Evolutionary conservation across 2,888 invertebrate species (phyloP).

Genomic region (Heliconius ismenius): DNA sequence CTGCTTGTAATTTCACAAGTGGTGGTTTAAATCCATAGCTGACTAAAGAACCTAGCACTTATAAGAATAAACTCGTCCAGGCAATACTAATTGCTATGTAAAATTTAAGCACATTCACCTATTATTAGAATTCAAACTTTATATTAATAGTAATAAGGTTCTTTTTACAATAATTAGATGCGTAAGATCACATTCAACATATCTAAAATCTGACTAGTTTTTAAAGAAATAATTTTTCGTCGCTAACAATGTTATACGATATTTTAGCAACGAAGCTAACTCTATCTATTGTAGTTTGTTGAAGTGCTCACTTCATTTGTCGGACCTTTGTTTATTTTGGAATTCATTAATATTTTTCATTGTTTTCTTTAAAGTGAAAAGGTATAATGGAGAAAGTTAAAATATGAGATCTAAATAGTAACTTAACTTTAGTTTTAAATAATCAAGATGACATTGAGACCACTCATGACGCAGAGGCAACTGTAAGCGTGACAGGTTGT

Average conservation of each 20-base stretch:
- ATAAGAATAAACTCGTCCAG: constrained; percentile 45
- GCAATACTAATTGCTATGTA: constrained; percentile 43
- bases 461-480: no score
- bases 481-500: no score
- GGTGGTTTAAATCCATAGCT: constrained; percentile 38
- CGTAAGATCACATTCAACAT: neutral
- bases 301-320: no score
- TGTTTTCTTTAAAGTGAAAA: neutral
- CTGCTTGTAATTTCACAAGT: constrained; percentile 18
- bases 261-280: constrained; percentile 2
- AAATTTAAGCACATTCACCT: constrained; percentile 38
- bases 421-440: no score
- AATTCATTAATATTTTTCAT: neutral
- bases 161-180: neutral
- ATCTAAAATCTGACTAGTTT: constrained; percentile 7
- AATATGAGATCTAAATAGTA: no score
- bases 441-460: no score
- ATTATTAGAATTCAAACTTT: constrained; percentile 1
- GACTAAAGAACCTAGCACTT: constrained; percentile 44
- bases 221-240: constrained; percentile 21
- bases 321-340: neutral
- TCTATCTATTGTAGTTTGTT: constrained; percentile 1
- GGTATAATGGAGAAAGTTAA: no score
- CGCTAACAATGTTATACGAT: constrained; percentile 3
- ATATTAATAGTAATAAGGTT: neutral